Percentiles rank a stretch among this genome's conserved stretches.
phyloP scores from a whole-genome alignment of 2,113 vertebrate species.

The Rhinoderma darwinii region DNA sequence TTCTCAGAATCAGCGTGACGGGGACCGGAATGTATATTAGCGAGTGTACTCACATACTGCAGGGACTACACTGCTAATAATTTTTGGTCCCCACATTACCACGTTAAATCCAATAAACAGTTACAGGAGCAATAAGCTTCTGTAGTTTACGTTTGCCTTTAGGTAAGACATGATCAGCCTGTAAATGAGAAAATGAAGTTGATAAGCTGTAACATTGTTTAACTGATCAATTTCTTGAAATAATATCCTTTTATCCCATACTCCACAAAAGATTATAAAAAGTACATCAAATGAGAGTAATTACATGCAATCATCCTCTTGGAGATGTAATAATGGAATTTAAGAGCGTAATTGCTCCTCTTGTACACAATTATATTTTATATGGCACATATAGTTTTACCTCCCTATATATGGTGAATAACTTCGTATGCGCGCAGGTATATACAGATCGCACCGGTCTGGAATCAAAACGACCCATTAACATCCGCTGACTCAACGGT shows the following conservation, averaged over 20 bases:
- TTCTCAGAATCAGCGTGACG: no score
- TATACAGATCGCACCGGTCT: not conserved
- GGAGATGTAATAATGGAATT: conserved; percentile 16
- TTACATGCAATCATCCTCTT: conserved; percentile 33
- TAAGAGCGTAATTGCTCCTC: conserved; percentile 26
- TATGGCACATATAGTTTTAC: conserved; percentile 29
- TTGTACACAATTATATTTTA: conserved; percentile 47
- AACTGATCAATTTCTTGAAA: conserved; percentile 32
- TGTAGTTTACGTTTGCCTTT: not conserved
- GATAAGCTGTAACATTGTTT: conserved; percentile 14
- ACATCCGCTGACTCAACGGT: not conserved
- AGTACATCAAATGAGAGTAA: conserved; percentile 29
- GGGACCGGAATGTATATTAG: no score
- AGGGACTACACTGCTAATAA: no score
- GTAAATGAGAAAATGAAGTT: conserved; percentile 7
- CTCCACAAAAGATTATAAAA: conserved; percentile 28
- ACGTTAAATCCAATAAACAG: not conserved
- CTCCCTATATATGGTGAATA: not conserved
- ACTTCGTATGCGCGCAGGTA: no score
- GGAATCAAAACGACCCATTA: conserved; percentile 14
- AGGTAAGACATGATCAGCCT: not conserved
- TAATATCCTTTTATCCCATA: conserved; percentile 7
- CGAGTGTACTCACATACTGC: no score
- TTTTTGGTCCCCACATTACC: no score
- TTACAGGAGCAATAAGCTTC: not conserved